Evolutionary conservation across 2,113 vertebrate genomes (phyloP), one percentile per base, ranked within the genome.

Genomic region (Apteryx owenii): DNA sequence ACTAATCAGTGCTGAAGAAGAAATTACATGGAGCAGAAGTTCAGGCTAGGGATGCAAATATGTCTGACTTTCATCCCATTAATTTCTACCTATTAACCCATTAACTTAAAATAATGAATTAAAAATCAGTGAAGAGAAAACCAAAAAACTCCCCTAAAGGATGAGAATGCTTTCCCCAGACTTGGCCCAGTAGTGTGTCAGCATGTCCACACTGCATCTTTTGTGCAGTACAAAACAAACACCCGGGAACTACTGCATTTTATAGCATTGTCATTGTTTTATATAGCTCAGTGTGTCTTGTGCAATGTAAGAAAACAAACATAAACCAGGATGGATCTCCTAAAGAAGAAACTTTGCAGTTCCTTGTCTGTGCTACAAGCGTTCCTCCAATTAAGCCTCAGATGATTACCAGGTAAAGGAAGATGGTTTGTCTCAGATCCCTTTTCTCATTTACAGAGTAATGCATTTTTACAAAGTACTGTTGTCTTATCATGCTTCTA

Each of bases 51-150:
- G 23, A 83, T 53, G 75, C 48, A 82, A 80, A 85, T 69, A 48
- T 46, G 51, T 85, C 50, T 62, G 68, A 62, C 26, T 95, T 85
- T 61, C 42, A 78, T 38, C 11, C 3, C 53, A 82, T 66, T 85
- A 62, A 77, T 93, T 91, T 26, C 40, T 89, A 50, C n/a, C 44
- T 65, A 88, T 5, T 76, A 75, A 82, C 50, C 23, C 23, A 84
- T 87, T 90, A 61, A 78, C 90, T 94, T 91, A 4, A 69, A 82
- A 76, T 51, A 3, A 85, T 68, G 92, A 44, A 85, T 69, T 95
- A 78, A 94, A 66, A 91, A 72, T n/a, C 31, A 50, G 19, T 87
- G 44, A 81, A 73, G 50, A 72, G 7, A 44, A 4, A 73, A 28
- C 28, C 17, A 33, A 81, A 93, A 85, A 38, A 16, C 1, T 5